Evolutionary conservation across 2,113 vertebrate species (phyloP).

Genomic region (Erythrocercus mccallii): DNA sequence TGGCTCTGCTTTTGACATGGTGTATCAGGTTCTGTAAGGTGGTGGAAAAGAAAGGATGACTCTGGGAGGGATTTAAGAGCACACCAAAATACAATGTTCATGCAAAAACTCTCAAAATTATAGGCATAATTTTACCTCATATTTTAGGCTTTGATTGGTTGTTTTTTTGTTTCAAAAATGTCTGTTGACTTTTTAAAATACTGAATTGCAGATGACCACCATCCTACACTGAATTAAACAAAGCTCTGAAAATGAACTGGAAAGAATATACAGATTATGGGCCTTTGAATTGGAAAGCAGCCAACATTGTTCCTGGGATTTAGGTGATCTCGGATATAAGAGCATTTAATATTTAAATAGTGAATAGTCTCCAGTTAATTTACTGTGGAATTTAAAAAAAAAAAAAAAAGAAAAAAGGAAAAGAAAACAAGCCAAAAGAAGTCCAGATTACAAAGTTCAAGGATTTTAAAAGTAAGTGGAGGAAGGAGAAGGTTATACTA

Average conservation of each 20-base stretch:
- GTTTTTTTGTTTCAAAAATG: not conserved
- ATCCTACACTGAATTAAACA: not conserved
- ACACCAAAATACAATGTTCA: not conserved
- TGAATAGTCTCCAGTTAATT: not conserved
- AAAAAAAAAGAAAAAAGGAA: not conserved
- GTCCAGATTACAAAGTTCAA: not conserved
- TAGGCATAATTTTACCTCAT: not conserved
- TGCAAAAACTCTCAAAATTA: not conserved
- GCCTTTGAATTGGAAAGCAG: not conserved
- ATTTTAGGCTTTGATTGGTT: not conserved
- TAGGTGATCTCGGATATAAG: not conserved
- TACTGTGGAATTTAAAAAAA: not conserved
- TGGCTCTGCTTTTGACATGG: slow-evolving; percentile 3
- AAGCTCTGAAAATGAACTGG: not conserved
- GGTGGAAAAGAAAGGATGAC: not conserved
- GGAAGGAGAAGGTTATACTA: not conserved
- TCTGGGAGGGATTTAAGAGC: not conserved
- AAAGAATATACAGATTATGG: not conserved
- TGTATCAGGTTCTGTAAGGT: not conserved
- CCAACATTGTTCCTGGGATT: not conserved
- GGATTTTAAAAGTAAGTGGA: not conserved
- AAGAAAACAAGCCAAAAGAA: not conserved
- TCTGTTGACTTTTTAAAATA: not conserved
- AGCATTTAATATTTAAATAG: not conserved
- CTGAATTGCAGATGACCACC: not conserved